Conservation (phyloP, 30 jellyfish, hydroid and myxozoan species). For the Pseudorhiza aurosa region DNA sequence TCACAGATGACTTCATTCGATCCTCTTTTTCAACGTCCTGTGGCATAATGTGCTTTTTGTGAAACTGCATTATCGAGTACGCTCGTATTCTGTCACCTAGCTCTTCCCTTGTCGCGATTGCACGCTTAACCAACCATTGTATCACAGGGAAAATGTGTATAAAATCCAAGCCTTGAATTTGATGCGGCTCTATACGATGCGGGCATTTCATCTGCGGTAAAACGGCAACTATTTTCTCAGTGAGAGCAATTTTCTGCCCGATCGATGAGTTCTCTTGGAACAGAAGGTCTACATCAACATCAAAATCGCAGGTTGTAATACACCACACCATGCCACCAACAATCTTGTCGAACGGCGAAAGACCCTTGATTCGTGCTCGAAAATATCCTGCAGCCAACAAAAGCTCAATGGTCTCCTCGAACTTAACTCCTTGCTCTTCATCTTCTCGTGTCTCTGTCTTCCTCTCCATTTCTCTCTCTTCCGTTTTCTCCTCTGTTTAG, state of each 20-base stretch:
- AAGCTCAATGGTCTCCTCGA: constrained; percentile 82
- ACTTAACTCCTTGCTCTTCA: constrained; percentile 92
- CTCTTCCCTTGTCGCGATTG: constrained; percentile 94
- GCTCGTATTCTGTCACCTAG: constrained; percentile 91
- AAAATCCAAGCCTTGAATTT: constrained; percentile 97
- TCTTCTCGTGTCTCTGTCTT: constrained; percentile 96
- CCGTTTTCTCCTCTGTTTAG: too few relatives aligned
- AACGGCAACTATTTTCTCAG: constrained; percentile 96
- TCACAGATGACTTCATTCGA: constrained; percentile 26
- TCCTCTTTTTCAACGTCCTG: constrained; percentile 60
- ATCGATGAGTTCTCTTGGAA: constrained; percentile 96
- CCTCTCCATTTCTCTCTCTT: constrained; percentile 5
- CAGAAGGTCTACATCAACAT: constrained; percentile 94
- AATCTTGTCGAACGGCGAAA: constrained; percentile 95
- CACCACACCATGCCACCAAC: constrained; percentile 99
- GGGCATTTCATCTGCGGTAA: constrained; percentile 97
- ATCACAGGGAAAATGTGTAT: constrained; percentile 93
- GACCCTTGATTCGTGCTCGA: constrained; percentile 97
- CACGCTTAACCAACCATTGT: constrained; percentile 95
- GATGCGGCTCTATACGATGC: constrained; percentile 99
- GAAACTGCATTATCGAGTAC: constrained; percentile 81
- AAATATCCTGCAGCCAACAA: constrained; percentile 97
- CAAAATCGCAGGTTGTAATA: constrained; percentile 90
- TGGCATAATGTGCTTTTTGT: constrained; percentile 73
- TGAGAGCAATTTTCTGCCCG: constrained; percentile 93